A percentile compares a stretch with the other conserved stretches of the same genome.
phyloP scores from a whole-genome alignment of 2,888 invertebrate species.

The Pristionchus japonicus region DNA sequence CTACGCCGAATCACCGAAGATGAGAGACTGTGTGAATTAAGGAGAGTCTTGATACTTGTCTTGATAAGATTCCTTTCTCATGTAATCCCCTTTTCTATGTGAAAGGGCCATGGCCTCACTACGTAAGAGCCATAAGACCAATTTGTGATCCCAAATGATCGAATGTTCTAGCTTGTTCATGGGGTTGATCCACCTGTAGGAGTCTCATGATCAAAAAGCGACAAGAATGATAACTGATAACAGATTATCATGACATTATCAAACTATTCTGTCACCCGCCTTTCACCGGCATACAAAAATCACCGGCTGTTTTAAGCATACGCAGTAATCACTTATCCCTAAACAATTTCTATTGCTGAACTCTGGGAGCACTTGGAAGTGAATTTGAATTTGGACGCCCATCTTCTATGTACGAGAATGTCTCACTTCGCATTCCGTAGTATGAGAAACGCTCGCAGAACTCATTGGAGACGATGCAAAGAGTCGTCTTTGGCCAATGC shows the following conservation, averaged over 20 bases:
- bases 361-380: too few relatives aligned
- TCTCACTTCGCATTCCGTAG: constrained; percentile 93
- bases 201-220: background rate
- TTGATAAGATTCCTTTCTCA: constrained; percentile 7
- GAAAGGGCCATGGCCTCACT: background rate
- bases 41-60: background rate
- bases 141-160: background rate
- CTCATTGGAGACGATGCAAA: constrained; percentile 90
- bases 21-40: background rate
- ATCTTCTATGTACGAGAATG: too few relatives aligned
- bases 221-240: background rate
- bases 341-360: too few relatives aligned
- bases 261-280: background rate
- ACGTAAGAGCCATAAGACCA: background rate
- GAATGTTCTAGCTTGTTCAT: too few relatives aligned
- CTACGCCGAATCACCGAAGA: background rate
- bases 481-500: constrained; percentile 73
- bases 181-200: background rate
- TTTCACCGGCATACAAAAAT: background rate
- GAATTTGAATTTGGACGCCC: too few relatives aligned
- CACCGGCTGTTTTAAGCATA: background rate
- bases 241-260: background rate
- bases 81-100: background rate
- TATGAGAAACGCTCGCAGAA: constrained; percentile 97
- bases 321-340: background rate